Evolutionary conservation across 2,113 vertebrate species (phyloP).

Genomic region (Plestiodon gilberti): DNA sequence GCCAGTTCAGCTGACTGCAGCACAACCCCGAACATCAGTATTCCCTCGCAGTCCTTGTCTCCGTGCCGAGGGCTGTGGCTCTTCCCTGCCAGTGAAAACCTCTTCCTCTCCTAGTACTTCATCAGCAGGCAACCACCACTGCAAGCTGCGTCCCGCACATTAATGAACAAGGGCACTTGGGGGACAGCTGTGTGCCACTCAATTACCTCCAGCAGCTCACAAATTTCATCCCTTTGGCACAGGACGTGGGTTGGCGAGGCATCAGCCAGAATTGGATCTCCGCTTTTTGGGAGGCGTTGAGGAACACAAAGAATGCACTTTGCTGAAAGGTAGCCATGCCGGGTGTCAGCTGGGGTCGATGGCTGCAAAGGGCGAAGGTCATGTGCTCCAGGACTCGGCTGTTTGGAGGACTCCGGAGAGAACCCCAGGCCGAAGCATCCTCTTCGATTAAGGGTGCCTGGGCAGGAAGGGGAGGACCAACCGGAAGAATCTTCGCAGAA

Average conservation of each 20-base stretch:
- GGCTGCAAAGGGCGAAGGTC: conserved; percentile 34
- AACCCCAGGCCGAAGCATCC: too few species aligned
- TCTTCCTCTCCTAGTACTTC: background rate
- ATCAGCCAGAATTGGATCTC: background rate
- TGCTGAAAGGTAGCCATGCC: conserved; percentile 55
- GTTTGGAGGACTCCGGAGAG: background rate
- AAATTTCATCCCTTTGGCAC: conserved; percentile 22
- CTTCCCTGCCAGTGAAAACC: too few species aligned
- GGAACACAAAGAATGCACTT: background rate
- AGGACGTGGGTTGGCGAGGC: background rate
- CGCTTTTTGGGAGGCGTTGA: background rate
- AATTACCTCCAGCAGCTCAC: conserved; percentile 7
- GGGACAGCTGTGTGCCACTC: background rate
- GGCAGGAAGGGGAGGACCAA: too few species aligned
- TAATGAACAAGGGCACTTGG: conserved; percentile 16
- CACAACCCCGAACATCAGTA: too few species aligned
- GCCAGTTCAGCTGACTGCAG: too few species aligned
- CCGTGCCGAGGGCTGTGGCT: too few species aligned
- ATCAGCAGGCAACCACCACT: conserved; percentile 7
- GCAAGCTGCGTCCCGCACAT: rapidly evolving
- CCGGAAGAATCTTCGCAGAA: too few species aligned
- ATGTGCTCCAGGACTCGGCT: conserved; percentile 19
- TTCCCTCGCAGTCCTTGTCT: too few species aligned
- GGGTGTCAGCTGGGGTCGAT: conserved; percentile 56
- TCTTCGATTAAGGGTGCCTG: too few species aligned